Conservation (phyloP, 2,888 invertebrate genomes). For the Toxonevra muliebris region DNA sequence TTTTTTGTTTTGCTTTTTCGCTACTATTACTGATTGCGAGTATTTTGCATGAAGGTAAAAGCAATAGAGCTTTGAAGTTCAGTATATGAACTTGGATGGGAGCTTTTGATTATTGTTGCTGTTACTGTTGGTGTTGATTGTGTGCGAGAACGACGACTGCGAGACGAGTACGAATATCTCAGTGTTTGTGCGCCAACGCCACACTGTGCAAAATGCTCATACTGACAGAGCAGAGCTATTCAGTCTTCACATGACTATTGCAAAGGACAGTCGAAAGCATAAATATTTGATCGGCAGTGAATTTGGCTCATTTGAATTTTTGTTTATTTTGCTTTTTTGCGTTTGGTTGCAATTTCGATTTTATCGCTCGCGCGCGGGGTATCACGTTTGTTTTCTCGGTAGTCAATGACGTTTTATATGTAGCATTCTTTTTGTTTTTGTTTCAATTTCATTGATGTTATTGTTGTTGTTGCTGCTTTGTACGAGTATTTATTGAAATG, state of each 20-base stretch:
- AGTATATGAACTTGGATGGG: slow-evolving; percentile 29
- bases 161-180: not conserved
- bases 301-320: not conserved
- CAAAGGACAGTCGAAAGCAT: slow-evolving; percentile 21
- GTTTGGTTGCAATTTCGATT: slow-evolving; percentile 11
- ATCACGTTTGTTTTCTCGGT: not conserved
- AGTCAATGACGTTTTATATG: slow-evolving; percentile 9
- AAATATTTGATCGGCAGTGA: not conserved
- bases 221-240: not conserved
- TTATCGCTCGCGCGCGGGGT: slow-evolving; percentile 1
- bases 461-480: slow-evolving; percentile 3
- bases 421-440: slow-evolving; percentile 5
- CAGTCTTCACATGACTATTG: slow-evolving; percentile 27
- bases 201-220: slow-evolving; percentile 15
- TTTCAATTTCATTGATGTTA: slow-evolving; percentile 19
- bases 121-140: not conserved
- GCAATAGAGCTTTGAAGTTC: slow-evolving; percentile 29
- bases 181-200: not conserved
- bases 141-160: not conserved
- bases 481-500: not conserved
- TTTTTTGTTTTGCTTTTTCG: no score
- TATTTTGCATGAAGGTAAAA: no score
- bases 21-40: no score
- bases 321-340: slow-evolving; percentile 2
- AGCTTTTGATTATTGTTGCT: not conserved